Conservation (phyloP, 2,113 vertebrate genomes). For the Meleagris gallopavo region DNA sequence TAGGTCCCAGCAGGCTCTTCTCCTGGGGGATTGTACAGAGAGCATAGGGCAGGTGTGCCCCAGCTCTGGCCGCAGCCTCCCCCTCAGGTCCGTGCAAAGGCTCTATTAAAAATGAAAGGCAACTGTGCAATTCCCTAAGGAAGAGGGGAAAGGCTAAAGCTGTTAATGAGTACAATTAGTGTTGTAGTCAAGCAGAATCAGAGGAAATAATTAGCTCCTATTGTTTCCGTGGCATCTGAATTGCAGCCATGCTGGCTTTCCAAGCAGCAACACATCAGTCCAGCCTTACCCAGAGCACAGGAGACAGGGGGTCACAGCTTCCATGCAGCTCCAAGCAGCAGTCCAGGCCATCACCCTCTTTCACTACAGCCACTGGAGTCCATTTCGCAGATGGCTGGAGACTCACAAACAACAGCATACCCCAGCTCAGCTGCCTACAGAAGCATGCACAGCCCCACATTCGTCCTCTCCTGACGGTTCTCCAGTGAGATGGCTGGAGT, state of each 20-base stretch:
- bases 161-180: conserved; percentile 68
- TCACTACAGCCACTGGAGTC: neutral
- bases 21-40: neutral
- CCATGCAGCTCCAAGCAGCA: neutral
- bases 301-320: neutral
- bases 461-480: neutral
- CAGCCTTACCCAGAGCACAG: neutral
- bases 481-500: neutral
- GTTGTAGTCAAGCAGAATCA: conserved; percentile 59
- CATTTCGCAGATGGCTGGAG: neutral
- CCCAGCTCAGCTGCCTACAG: neutral
- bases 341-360: neutral
- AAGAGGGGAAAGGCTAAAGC: conserved; percentile 41
- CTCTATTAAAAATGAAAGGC: conserved; percentile 17
- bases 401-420: neutral
- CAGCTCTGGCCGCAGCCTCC: neutral
- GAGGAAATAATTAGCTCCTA: conserved; percentile 62
- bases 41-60: neutral
- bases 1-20: neutral
- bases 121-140: neutral
- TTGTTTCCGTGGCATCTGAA: conserved; percentile 1
- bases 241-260: conserved; percentile 18
- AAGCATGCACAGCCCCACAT: neutral
- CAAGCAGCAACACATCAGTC: neutral
- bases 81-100: neutral